Percentiles rank a stretch among this genome's conserved stretches.
These are phyloP conservation scores for Drosophila villosipedis DNA, from an alignment of 2,888 invertebrate genomes.

Conservation along the genomic window DNA sequence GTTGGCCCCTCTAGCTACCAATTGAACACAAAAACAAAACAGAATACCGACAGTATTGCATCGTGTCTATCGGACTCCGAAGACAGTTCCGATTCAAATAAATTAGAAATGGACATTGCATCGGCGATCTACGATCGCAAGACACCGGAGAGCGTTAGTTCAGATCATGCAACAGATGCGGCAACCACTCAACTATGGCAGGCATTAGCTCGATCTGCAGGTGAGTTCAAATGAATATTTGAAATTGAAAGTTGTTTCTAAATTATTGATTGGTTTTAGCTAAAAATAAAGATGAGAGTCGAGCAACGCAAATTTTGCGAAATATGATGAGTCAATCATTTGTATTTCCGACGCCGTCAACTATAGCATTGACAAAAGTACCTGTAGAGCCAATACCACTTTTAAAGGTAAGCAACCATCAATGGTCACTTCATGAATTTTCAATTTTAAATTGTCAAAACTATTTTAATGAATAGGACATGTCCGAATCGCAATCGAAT, in stretches of 20 bases:
- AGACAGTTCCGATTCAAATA: conserved; percentile 87
- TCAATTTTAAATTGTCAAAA: conserved; percentile 4
- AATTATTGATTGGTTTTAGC: conserved; percentile 47
- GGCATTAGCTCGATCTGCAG: conserved; percentile 84
- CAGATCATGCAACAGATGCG: conserved; percentile 85
- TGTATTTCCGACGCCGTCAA: conserved; percentile 87
- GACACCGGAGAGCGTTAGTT: conserved; percentile 83
- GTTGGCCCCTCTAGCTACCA: conserved; percentile 58
- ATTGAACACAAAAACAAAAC: conserved; percentile 38
- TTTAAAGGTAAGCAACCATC: conserved; percentile 77
- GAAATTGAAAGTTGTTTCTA: background rate
- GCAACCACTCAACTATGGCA: conserved; percentile 85
- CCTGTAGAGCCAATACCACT: conserved; percentile 84
- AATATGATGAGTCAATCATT: conserved; percentile 92
- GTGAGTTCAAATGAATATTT: conserved; percentile 61
- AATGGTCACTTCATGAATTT: background rate
- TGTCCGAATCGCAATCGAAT: conserved; percentile 70
- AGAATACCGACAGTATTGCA: conserved; percentile 53
- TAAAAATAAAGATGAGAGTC: conserved; percentile 87
- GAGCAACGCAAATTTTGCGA: conserved; percentile 91
- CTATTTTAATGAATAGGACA: conserved; percentile 57
- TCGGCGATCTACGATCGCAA: conserved; percentile 71
- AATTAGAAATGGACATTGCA: conserved; percentile 74
- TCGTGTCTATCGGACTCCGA: conserved; percentile 85
- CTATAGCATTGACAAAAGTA: conserved; percentile 64